A percentile compares a stretch with the other conserved stretches of the same genome.
These are phyloP conservation scores for Petrocephalus zakoni DNA, from an alignment of 2,113 vertebrate species.

Conservation along the genomic window DNA sequence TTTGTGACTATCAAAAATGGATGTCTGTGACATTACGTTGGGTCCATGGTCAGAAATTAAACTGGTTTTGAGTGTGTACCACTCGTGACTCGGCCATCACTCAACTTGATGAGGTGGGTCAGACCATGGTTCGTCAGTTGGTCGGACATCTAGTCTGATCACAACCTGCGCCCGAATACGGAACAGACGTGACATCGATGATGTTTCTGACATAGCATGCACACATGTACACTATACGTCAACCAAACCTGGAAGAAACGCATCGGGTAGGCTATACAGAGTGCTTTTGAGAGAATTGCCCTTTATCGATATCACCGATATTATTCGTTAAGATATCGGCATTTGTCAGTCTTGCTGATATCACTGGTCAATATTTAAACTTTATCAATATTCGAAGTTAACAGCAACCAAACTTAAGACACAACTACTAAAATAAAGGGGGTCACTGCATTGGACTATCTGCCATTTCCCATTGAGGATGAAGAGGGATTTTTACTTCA, in stretches of 20 bases:
- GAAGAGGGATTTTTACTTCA: not conserved
- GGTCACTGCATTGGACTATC: not conserved
- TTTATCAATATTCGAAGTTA: not conserved
- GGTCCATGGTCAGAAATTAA: not conserved
- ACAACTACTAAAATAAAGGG: not conserved
- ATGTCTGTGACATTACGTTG: not conserved
- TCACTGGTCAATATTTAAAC: not conserved
- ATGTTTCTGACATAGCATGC: not conserved
- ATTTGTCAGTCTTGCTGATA: not conserved
- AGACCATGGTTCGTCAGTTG: not conserved
- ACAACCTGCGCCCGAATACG: not conserved
- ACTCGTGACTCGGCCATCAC: not conserved
- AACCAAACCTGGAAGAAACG: not conserved
- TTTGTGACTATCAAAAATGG: not conserved
- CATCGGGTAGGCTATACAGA: not conserved
- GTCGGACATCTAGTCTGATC: not conserved
- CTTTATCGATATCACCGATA: not conserved
- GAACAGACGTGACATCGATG: not conserved
- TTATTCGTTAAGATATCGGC: not conserved
- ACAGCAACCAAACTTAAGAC: not conserved
- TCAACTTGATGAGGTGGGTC: not conserved
- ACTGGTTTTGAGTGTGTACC: not conserved
- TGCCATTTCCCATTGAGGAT: not conserved
- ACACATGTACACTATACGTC: not conserved
- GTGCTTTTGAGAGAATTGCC: not conserved